Percentiles rank a stretch among this genome's conserved stretches.
These are phyloP conservation scores for Dasyprocta punctata DNA, from an alignment of 2,113 vertebrate genomes.

Conservation along the genomic window DNA sequence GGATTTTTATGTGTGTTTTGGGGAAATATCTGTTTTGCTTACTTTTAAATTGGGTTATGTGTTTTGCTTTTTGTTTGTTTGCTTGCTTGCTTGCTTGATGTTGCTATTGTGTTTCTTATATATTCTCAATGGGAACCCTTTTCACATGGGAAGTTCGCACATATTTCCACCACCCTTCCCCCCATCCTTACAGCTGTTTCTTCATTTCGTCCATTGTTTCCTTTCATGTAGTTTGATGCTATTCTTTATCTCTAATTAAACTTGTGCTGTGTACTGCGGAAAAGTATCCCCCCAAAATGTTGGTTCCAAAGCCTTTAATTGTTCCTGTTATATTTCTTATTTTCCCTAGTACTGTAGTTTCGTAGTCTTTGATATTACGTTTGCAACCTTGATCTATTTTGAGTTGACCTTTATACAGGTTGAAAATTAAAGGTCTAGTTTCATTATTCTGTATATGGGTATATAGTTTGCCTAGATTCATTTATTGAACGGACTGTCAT, in stretches of 20 bases:
- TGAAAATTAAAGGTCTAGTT: background rate
- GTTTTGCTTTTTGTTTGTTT: background rate
- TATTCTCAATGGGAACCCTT: background rate
- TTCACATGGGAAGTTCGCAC: too few species aligned
- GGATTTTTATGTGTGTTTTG: background rate
- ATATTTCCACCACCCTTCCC: background rate
- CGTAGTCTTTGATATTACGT: background rate
- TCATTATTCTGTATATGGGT: background rate
- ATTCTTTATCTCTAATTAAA: background rate
- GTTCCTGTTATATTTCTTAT: background rate
- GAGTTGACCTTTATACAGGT: background rate
- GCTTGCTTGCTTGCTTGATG: background rate
- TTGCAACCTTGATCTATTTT: background rate
- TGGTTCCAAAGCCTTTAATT: background rate
- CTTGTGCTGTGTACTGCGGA: background rate
- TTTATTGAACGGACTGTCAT: background rate
- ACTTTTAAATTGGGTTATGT: background rate
- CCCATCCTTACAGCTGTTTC: too few species aligned
- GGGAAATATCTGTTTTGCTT: background rate
- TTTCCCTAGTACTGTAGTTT: background rate
- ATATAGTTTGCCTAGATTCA: background rate
- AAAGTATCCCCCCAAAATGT: background rate
- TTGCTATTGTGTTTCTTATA: background rate
- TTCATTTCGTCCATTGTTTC: background rate
- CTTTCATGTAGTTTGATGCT: background rate